phyloP scores from a whole-genome alignment of 1,140 invertebrate genomes.

The Pseudoatta argentina region DNA sequence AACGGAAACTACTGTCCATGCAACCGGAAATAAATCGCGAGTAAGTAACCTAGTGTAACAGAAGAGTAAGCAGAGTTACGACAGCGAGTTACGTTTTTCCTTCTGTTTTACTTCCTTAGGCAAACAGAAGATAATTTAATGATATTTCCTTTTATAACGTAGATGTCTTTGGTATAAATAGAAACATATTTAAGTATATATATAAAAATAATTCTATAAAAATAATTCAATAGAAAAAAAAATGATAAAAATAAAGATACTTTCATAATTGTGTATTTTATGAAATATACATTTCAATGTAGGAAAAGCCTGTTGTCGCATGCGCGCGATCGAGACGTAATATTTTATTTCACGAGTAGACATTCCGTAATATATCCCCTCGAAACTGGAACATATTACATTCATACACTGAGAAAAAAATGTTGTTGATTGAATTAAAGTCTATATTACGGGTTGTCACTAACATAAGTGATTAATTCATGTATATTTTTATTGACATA shows the following conservation, averaged over 20 bases:
- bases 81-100: conserved; percentile 44
- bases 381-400: background rate
- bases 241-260: conserved; percentile 3
- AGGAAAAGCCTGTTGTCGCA: background rate
- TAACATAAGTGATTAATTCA: too few relatives aligned
- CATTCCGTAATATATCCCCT: conserved; percentile 1
- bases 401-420: background rate
- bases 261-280: conserved; percentile 21
- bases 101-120: conserved; percentile 31
- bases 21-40: conserved; percentile 74
- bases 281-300: conserved; percentile 3
- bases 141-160: conserved; percentile 32
- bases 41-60: conserved; percentile 66
- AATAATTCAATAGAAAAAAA: conserved; percentile 2
- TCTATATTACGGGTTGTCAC: too few relatives aligned
- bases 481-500: too few relatives aligned
- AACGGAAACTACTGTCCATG: conserved; percentile 56
- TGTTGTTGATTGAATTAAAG: too few relatives aligned
- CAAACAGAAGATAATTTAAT: conserved; percentile 45
- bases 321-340: background rate
- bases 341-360: conserved; percentile 39
- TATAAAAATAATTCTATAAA: background rate
- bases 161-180: background rate
- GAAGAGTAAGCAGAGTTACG: conserved; percentile 54
- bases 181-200: conserved; percentile 12